Conservation (phyloP, 2,797 vertebrate genomes). For the Erithacus rubecula region DNA sequence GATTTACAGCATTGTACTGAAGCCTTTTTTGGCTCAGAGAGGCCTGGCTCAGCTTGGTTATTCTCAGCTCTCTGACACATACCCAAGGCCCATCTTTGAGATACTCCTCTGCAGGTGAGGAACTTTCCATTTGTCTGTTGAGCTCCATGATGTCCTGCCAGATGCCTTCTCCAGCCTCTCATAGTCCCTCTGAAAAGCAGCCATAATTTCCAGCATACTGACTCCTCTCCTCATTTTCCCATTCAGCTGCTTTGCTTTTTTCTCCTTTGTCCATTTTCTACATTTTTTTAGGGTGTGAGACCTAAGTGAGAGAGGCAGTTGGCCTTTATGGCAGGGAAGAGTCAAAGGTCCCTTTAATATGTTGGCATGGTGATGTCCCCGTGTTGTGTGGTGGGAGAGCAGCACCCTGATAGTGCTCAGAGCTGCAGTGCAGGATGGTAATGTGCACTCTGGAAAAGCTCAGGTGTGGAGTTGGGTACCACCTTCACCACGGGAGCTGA, state of each 20-base stretch:
- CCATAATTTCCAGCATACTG: neutral
- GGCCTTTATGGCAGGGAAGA: neutral
- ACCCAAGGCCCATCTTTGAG: neutral
- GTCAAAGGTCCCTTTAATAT: neutral
- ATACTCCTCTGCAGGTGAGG: neutral
- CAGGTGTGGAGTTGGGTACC: fast-evolving
- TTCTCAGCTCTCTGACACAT: neutral
- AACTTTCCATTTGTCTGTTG: neutral
- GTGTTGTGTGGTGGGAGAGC: neutral
- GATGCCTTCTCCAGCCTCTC: neutral
- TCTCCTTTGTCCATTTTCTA: neutral
- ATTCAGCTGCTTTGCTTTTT: neutral
- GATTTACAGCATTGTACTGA: neutral
- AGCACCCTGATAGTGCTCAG: neutral
- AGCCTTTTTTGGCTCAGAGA: neutral
- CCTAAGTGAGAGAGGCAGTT: neutral
- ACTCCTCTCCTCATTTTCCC: neutral
- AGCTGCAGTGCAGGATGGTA: neutral
- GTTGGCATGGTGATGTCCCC: neutral
- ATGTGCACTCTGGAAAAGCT: neutral
- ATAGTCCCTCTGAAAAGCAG: neutral
- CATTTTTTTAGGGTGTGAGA: neutral
- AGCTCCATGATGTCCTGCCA: neutral
- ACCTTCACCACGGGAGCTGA: neutral
- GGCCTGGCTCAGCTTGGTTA: neutral